Evolutionary conservation across 2,888 invertebrate species (phyloP), one percentile per base, ranked within the genome.

Genomic region (Eumerus sabulonum): DNA sequence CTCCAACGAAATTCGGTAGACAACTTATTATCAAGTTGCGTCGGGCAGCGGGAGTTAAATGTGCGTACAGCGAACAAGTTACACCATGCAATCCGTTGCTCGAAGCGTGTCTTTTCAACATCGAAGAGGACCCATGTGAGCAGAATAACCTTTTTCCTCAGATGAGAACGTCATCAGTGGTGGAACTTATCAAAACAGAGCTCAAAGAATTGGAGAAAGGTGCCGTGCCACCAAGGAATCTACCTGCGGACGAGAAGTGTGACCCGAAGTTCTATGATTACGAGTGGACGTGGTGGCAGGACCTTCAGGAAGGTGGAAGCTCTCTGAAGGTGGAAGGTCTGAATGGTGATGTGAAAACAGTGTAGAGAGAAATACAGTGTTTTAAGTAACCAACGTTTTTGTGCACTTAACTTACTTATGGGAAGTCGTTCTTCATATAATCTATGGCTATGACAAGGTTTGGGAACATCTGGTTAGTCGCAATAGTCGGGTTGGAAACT

Each of bases 201-300:
- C 83, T 92, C 0, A 81, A 87, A 16, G 87, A 90, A 53, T 88
- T 90, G 67, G 86, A 89, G 9, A 84, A 86, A 50, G 88, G 89
- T 0, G 89, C 90, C 0, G 83, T 90, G 42, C 85, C 88, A 3
- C 88, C 91, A 0, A 84, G 82, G 12, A 88, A 88, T 45, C 91
- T 91, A 82, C 84, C 90, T 0, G 83, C 85, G 1, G 92, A 93
- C 85, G 88, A 90, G 0, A 87, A 86, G 1, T 91, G 91, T 4
- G 88, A 93, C 87, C 93, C 93, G 0, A 84, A 82, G 0, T 84
- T 88, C 9, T 91, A 91, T 88, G 90, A 91, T 67, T 87, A 89
- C 48, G 91, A 91, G 0, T 93, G 93, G 93, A 90, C 90, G 1
- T 90, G 90, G 85, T 93, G 93, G 93, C 86, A 88, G 83, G 92